Percentiles rank a stretch among this genome's conserved stretches.
Conservation (phyloP, 2,888 invertebrate genomes). For the Archips xylosteana region DNA sequence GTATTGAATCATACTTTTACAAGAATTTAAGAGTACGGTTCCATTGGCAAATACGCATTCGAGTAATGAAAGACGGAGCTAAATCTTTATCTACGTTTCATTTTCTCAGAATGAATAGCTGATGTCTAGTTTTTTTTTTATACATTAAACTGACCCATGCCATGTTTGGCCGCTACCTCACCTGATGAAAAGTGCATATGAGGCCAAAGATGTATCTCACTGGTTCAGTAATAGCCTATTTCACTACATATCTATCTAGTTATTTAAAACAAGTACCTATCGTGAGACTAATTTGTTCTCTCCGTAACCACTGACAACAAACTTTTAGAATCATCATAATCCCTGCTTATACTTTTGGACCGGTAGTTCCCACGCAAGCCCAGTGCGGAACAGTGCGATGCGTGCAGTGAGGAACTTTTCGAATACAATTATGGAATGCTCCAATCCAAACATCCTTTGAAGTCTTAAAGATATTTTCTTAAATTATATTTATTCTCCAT, state of each 20-base stretch:
- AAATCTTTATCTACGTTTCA: not conserved
- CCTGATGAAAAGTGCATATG: no score
- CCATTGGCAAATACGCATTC: not conserved
- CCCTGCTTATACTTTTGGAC: no score
- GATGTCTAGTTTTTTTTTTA: not conserved
- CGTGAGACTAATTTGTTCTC: no score
- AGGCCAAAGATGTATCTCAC: no score
- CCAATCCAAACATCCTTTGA: constrained; percentile 6
- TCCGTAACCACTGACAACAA: not conserved
- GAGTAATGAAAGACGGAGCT: not conserved
- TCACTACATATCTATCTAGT: not conserved
- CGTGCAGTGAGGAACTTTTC: no score
- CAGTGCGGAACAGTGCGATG: no score
- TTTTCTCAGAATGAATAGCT: not conserved
- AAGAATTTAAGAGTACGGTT: not conserved
- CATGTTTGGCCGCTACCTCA: no score
- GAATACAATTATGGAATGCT: not conserved
- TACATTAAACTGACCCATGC: no score
- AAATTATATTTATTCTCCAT: constrained; percentile 10
- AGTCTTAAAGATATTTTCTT: constrained; percentile 20
- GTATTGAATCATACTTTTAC: not conserved
- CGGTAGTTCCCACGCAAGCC: no score
- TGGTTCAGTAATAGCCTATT: no score
- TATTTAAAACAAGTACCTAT: no score
- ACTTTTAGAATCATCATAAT: not conserved